Evolutionary conservation across 1,140 invertebrate species (phyloP).

Genomic region (Meloidogyne floridensis): DNA sequence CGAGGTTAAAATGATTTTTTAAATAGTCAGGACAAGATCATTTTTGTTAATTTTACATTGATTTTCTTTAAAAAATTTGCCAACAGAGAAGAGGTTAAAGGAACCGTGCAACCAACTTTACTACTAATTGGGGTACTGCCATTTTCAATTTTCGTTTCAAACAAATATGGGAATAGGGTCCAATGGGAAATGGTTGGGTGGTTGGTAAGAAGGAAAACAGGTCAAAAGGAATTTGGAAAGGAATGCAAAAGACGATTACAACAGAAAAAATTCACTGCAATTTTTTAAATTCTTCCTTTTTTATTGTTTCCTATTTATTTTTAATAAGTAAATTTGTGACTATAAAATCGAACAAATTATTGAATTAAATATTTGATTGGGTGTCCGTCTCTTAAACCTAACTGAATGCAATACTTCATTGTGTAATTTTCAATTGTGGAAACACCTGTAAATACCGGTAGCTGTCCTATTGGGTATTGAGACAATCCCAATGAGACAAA

Average conservation of each 20-base stretch:
- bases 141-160: slow-evolving; percentile 9
- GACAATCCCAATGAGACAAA: too few relatives aligned
- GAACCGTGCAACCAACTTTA: neutral
- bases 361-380: too few relatives aligned
- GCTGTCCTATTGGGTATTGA: too few relatives aligned
- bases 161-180: neutral
- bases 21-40: neutral
- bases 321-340: neutral
- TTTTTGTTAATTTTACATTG: slow-evolving; percentile 3
- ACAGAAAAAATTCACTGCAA: neutral
- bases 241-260: neutral
- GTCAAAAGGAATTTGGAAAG: slow-evolving; percentile 2
- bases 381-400: too few relatives aligned
- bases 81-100: neutral
- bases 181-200: neutral
- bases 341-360: too few relatives aligned
- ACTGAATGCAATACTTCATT: too few relatives aligned
- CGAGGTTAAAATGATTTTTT: neutral
- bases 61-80: neutral
- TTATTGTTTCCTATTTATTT: neutral
- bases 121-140: slow-evolving; percentile 7
- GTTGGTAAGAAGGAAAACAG: neutral
- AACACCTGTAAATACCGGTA: too few relatives aligned
- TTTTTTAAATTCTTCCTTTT: neutral
- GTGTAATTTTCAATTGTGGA: too few relatives aligned